Conservation (phyloP, 2,797 vertebrate species). For the Macropodus opercularis region DNA sequence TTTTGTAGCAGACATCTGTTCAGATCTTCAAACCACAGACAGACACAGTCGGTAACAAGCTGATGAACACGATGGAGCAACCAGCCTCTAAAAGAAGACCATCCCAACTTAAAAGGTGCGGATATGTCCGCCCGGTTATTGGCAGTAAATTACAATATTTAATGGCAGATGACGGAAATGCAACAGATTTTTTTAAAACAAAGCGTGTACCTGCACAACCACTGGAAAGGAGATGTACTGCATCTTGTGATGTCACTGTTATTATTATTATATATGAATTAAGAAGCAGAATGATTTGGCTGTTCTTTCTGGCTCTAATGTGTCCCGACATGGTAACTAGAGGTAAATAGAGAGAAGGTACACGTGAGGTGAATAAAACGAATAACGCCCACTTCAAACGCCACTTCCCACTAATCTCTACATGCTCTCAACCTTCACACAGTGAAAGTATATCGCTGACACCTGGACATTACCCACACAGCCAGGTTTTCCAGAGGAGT, state of each 20-base stretch:
- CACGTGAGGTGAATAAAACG: constrained; percentile 62
- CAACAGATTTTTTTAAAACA: neutral
- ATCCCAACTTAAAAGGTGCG: too few relatives aligned
- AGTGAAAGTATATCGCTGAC: constrained; percentile 49
- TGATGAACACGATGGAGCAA: neutral
- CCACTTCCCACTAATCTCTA: constrained; percentile 66
- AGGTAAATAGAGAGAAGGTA: constrained; percentile 58
- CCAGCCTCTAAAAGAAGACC: neutral
- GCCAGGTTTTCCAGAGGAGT: constrained; percentile 41
- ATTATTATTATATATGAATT: constrained; percentile 2
- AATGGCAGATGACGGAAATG: neutral
- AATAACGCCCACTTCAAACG: constrained; percentile 69
- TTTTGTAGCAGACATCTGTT: neutral
- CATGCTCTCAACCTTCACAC: constrained; percentile 62
- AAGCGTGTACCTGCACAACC: neutral
- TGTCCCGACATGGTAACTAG: constrained; percentile 25
- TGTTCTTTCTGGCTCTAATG: constrained; percentile 10
- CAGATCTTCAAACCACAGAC: neutral
- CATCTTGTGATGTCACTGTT: too few relatives aligned
- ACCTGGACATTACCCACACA: constrained; percentile 56
- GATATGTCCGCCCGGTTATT: neutral
- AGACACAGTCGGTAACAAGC: neutral
- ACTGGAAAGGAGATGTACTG: neutral
- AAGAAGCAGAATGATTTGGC: neutral
- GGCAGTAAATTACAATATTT: neutral